phyloP scores from a whole-genome alignment of 92 coral and sea anemone species.

The Epizoanthus scotinus region DNA sequence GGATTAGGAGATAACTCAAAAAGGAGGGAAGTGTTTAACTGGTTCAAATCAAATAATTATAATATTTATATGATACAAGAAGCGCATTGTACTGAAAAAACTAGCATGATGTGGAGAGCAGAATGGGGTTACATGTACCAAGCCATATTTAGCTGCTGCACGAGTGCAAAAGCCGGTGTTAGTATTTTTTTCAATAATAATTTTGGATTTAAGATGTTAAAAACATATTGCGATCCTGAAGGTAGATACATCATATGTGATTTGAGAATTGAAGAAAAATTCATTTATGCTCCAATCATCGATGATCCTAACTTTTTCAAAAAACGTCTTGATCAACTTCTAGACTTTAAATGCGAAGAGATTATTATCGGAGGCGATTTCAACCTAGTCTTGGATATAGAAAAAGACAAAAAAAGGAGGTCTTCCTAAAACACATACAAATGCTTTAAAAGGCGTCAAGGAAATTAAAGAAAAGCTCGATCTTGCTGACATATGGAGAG shows the following conservation, averaged over 20 bases:
- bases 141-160: constrained; percentile 34
- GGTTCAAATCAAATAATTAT: constrained; percentile 22
- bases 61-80: constrained; percentile 41
- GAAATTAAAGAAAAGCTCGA: constrained; percentile 8
- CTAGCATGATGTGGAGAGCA: constrained; percentile 24
- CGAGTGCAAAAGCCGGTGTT: constrained; percentile 45
- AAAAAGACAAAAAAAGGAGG: constrained; percentile 46
- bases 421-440: constrained; percentile 49
- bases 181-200: constrained; percentile 42
- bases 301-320: constrained; percentile 28
- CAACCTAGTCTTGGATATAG: constrained; percentile 32
- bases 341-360: constrained; percentile 33
- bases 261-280: constrained; percentile 2
- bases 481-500: constrained; percentile 27
- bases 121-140: constrained; percentile 58
- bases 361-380: constrained; percentile 36
- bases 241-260: constrained; percentile 39
- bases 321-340: background rate
- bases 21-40: constrained; percentile 43
- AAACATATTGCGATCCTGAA: constrained; percentile 13
- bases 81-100: constrained; percentile 41
- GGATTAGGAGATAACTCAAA: constrained; percentile 41
- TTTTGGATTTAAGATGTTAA: constrained; percentile 28
- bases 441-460: constrained; percentile 23
- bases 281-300: constrained; percentile 25